These are phyloP conservation scores for Helicoverpa armigera DNA, from an alignment of 1,140 invertebrate genomes.

Conservation along the genomic window DNA sequence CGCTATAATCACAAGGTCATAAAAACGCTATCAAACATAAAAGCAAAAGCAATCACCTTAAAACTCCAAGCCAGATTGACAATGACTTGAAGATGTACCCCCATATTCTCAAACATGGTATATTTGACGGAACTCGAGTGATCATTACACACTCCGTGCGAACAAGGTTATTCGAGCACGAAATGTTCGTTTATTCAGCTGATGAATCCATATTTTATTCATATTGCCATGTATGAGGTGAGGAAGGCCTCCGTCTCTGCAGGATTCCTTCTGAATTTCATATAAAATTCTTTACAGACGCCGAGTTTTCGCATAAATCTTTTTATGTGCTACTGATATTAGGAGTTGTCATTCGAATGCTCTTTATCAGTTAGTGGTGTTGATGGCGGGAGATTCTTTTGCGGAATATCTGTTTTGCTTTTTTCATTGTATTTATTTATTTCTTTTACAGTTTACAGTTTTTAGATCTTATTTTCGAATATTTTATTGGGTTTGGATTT, in stretches of 20 bases:
- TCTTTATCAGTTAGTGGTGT: slow-evolving; percentile 15
- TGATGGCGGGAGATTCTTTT: background rate
- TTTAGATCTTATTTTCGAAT: no score
- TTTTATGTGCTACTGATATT: slow-evolving; percentile 48
- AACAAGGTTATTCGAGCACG: slow-evolving; percentile 61
- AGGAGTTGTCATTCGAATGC: slow-evolving; percentile 31
- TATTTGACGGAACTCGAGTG: slow-evolving; percentile 55
- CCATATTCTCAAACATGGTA: slow-evolving; percentile 32
- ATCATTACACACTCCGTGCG: slow-evolving; percentile 57
- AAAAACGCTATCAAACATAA: slow-evolving; percentile 26
- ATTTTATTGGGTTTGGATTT: no score
- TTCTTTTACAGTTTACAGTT: no score
- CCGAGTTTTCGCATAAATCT: slow-evolving; percentile 57
- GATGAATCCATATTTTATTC: slow-evolving; percentile 79
- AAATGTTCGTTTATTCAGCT: slow-evolving; percentile 72
- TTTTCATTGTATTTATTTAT: no score
- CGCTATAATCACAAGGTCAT: slow-evolving; percentile 13
- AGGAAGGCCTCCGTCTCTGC: slow-evolving; percentile 53
- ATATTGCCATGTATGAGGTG: slow-evolving; percentile 67
- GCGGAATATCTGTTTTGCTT: no score
- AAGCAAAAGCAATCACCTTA: slow-evolving; percentile 22
- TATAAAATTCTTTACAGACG: slow-evolving; percentile 59
- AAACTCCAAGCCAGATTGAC: slow-evolving; percentile 16
- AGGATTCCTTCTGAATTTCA: slow-evolving; percentile 53
- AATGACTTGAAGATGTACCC: slow-evolving; percentile 10